Evolutionary conservation across 2,113 vertebrate genomes (phyloP).

Genomic region (Rallus limicola): DNA sequence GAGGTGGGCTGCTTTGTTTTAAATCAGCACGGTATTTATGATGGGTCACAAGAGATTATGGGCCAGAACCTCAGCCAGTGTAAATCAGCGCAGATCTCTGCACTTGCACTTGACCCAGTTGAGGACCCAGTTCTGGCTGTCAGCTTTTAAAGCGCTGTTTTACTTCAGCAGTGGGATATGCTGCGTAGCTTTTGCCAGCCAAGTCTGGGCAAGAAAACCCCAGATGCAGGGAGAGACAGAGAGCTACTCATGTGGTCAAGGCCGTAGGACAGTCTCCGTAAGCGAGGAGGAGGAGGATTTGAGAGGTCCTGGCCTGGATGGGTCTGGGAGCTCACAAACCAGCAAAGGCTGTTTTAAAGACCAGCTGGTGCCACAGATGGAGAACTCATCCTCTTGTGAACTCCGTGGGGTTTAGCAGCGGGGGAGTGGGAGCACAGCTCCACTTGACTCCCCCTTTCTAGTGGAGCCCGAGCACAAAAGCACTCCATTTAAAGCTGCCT

Average conservation of each 20-base stretch:
- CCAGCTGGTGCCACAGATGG: background rate
- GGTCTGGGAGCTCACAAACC: fast-evolving
- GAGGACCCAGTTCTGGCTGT: background rate
- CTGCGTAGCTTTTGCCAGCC: background rate
- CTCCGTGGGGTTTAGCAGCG: fast-evolving
- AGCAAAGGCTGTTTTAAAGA: background rate
- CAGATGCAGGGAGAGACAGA: background rate
- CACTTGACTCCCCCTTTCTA: background rate
- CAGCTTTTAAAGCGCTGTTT: constrained; percentile 8
- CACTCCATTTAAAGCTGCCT: background rate
- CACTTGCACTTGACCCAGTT: background rate
- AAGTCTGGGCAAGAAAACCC: background rate
- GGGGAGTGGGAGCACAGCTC: background rate
- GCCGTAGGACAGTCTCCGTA: background rate
- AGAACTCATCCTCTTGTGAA: background rate
- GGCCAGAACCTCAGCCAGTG: background rate
- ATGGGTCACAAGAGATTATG: background rate
- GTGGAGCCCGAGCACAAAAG: background rate
- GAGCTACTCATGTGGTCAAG: background rate
- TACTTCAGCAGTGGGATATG: background rate
- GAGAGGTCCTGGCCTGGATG: background rate
- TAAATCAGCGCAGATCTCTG: background rate
- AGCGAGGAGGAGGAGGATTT: background rate
- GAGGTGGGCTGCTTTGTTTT: background rate
- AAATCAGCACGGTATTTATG: background rate